phyloP scores from a whole-genome alignment of 2,113 vertebrate genomes.

The Gopherus evgoodei region DNA sequence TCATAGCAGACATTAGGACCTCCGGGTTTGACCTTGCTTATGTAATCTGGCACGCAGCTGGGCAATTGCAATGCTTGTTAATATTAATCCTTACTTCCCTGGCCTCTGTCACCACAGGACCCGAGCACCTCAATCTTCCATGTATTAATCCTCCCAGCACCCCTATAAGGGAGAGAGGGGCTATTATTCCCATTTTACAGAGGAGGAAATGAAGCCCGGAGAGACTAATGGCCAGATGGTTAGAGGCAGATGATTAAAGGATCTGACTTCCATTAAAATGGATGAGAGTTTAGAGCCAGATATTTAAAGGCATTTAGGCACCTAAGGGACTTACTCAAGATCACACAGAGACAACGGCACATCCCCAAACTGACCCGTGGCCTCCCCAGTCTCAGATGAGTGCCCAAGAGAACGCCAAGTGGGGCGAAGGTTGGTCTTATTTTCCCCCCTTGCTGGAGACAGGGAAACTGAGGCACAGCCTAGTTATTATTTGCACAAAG shows the following conservation, averaged over 20 bases:
- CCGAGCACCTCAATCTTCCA: background rate
- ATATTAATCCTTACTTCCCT: background rate
- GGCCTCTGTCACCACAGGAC: background rate
- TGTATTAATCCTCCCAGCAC: background rate
- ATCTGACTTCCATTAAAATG: background rate
- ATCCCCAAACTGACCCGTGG: background rate
- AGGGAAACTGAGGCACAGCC: background rate
- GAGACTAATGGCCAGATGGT: background rate
- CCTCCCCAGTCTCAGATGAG: background rate
- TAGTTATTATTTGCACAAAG: background rate
- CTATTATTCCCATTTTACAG: background rate
- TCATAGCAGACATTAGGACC: background rate
- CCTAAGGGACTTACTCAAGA: background rate
- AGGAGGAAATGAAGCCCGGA: background rate
- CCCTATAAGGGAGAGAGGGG: background rate
- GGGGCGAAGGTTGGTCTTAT: background rate
- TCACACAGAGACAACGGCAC: background rate
- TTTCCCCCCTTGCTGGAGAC: background rate
- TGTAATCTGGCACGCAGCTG: background rate
- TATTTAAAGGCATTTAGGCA: too few species aligned
- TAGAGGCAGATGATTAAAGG: background rate
- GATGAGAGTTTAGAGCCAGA: too few species aligned
- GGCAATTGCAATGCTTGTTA: background rate
- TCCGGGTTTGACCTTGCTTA: background rate
- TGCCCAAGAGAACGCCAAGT: background rate